A percentile compares a stretch with the other conserved stretches of the same genome.
phyloP scores from a whole-genome alignment of 2,797 vertebrate genomes.

The Cheirogaleus major region DNA sequence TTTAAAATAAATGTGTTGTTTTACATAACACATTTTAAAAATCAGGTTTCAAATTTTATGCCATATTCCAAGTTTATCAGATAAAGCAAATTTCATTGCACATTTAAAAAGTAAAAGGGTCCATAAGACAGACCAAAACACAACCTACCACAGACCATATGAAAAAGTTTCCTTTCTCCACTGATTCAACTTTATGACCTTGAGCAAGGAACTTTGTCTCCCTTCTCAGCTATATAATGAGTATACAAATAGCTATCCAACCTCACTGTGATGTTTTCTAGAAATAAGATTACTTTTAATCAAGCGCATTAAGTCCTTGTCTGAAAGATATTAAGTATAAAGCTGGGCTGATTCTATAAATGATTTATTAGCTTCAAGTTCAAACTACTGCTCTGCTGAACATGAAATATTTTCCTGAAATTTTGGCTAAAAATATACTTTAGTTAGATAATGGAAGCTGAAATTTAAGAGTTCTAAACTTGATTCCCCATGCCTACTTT shows the following conservation, averaged over 20 bases:
- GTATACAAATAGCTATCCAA: neutral
- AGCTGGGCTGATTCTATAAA: neutral
- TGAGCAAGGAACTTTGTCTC: neutral
- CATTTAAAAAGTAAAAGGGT: neutral
- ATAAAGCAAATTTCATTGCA: neutral
- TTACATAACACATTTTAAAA: neutral
- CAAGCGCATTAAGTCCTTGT: neutral
- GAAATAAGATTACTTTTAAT: constrained; percentile 33
- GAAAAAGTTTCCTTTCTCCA: constrained; percentile 19
- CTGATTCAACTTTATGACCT: constrained; percentile 2
- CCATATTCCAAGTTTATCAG: neutral
- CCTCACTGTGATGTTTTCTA: constrained; percentile 1
- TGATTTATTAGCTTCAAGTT: constrained; percentile 22
- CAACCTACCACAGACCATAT: neutral
- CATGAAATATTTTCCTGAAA: neutral
- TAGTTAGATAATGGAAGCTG: neutral
- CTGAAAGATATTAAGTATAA: neutral
- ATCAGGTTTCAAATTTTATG: neutral
- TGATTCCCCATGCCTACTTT: neutral
- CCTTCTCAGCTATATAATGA: constrained; percentile 17
- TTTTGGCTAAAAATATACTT: neutral
- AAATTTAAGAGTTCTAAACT: neutral
- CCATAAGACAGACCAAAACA: neutral
- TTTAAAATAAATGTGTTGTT: neutral
- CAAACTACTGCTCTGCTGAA: neutral